Evolutionary conservation across 2,797 vertebrate genomes (phyloP).

Genomic region (Rhinoraja longicauda): DNA sequence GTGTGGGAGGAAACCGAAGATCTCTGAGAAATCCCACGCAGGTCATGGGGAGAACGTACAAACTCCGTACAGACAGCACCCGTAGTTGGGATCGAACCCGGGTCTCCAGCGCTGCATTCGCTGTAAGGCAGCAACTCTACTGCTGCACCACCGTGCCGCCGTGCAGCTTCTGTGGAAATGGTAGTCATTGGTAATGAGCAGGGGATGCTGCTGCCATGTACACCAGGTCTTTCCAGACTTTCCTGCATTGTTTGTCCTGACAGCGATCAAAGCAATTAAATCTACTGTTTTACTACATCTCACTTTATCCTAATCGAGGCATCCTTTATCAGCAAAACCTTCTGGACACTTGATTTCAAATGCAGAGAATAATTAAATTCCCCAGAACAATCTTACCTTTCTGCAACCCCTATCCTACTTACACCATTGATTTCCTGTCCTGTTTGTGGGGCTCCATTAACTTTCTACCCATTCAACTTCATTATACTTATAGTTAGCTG

Average conservation of each 20-base stretch:
- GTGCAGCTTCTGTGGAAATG: too few relatives aligned
- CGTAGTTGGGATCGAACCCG: too few relatives aligned
- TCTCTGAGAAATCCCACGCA: too few relatives aligned
- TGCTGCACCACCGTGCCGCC: too few relatives aligned
- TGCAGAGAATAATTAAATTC: neutral
- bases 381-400: neutral
- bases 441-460: neutral
- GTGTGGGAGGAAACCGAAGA: too few relatives aligned
- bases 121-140: too few relatives aligned
- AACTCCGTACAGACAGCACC: too few relatives aligned
- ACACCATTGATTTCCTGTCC: neutral
- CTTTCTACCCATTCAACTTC: neutral
- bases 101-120: too few relatives aligned
- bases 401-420: neutral
- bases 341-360: neutral
- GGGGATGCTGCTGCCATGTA: too few relatives aligned
- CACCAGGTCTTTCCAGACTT: too few relatives aligned
- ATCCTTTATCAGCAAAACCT: neutral
- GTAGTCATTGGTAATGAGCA: too few relatives aligned
- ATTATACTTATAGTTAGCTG: neutral
- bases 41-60: too few relatives aligned
- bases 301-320: neutral
- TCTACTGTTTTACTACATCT: neutral
- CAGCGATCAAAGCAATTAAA: neutral
- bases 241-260: neutral